Conservation (phyloP, 2,797 vertebrate species). For the Paguma larvata region DNA sequence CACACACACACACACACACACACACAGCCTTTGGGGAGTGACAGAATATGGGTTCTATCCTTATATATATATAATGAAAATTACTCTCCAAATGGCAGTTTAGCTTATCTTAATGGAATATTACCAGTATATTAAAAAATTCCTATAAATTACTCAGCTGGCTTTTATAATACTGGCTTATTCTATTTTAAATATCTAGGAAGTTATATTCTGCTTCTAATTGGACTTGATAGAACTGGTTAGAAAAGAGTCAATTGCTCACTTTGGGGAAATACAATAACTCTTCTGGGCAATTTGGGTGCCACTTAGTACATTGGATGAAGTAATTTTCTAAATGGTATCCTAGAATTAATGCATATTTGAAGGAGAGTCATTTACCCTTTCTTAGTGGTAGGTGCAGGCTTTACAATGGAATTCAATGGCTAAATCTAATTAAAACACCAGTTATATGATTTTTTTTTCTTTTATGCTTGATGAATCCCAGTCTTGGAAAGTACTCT, state of each 20-base stretch:
- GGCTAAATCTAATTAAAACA: slow-evolving; percentile 35
- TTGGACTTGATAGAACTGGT: slow-evolving; percentile 50
- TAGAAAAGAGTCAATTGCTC: slow-evolving; percentile 64
- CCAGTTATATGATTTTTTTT: neutral
- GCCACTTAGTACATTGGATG: slow-evolving; percentile 40
- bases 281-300: slow-evolving; percentile 62
- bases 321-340: slow-evolving; percentile 68
- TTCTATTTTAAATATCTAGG: slow-evolving; percentile 34
- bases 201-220: slow-evolving; percentile 62
- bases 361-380: neutral
- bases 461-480: neutral
- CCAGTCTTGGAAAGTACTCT: neutral
- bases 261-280: slow-evolving; percentile 63
- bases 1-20: neutral
- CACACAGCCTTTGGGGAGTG: neutral
- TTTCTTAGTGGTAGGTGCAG: slow-evolving; percentile 31
- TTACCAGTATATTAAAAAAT: slow-evolving; percentile 50
- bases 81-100: slow-evolving; percentile 32
- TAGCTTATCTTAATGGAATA: slow-evolving; percentile 38
- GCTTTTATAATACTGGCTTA: slow-evolving; percentile 44
- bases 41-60: slow-evolving; percentile 17
- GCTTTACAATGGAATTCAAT: slow-evolving; percentile 12
- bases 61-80: slow-evolving; percentile 2
- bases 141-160: slow-evolving; percentile 66
- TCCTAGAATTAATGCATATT: slow-evolving; percentile 56